Base-by-base conservation (phyloP, 2,797 vertebrate species). In the Megalops cyprinoides region DNA sequence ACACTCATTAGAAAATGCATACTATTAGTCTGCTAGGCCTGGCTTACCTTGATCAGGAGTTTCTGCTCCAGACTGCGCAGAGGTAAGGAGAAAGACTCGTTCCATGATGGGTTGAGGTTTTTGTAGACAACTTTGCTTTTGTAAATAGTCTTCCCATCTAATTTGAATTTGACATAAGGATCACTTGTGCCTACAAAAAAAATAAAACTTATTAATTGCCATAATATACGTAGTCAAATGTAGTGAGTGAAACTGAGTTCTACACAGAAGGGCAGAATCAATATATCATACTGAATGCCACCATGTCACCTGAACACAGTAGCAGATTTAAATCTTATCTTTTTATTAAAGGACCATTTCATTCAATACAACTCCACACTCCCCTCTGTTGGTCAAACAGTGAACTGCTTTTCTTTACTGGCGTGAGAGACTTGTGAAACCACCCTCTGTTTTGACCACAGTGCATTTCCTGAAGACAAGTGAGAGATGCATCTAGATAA, bases 91-190 rank as follows among this genome's bases (percentile, higher is more conserved):
- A 99, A 96, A 1, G 90, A 92, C 88, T 99, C 98, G 5, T 97
- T 96, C 98, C 98, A 99, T 3, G 89, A 85, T 0, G 98, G 98
- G 87, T 98, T 99, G 65, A 99, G 91, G 88, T 97, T 97, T 90
- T 97, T 99, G 82, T 97, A 97, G 71, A 99, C 84, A 18, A 98
- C 97, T 90, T 97, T 99, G 85, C 98, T 99, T 93, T 98, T 99
- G 90, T 97, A 98, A 10, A 98, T 90, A 0, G 96, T 98, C 90
- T 98, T 99, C 44, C 96, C 97, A 0, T 97, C 97, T 81, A 98
- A 83, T 87, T 99, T 98, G 86, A 99, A 97, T 87, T 99, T 99
- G 81, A 99, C 97, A 1, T 99, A 99, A 0, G 98, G 98, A 82
- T 99, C 98, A 34, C 98, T 99, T 51, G 98, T 99, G 81, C 98